Evolutionary conservation across 2,113 vertebrate genomes (phyloP), one percentile per base, ranked within the genome.

Genomic region (Chionis minor): DNA sequence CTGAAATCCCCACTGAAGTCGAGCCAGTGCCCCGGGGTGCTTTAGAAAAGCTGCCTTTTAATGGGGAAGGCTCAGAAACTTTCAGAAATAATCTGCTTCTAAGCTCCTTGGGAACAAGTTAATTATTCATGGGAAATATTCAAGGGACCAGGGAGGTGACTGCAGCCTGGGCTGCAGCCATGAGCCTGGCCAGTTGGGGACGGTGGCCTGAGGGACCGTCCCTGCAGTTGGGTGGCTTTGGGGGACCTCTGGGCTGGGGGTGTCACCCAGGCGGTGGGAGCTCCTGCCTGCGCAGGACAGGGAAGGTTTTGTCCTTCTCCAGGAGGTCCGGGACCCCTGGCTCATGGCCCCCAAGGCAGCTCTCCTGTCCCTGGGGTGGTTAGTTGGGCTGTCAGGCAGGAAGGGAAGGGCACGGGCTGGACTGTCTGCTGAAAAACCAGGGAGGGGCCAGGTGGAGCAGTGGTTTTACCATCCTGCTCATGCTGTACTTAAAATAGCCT

Each of bases 211-310:
- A 28, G 88, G 65, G 58, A 67, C 47, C 6, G 0, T 35, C 47
- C 33, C 35, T 27, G 15, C 27, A 1, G 7, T 30, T 56, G 45
- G 23, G 40, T 3, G 3, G 81, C 14, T 12, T 3, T 21, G n/a
- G 28, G 55, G 30, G 17, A 2, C 22, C n/a, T 9, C 7, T 1
- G 6, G 47, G n/a, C 30, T 40, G 52, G 54, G 33, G 23, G 6
- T 38, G 14, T 10, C 35, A 4, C 7, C 7, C 1, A 1, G 24
- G 30, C 4, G 0, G 23, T 3, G 52, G 63, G 30, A 23, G 49
- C 22, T 51, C 49, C 49, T 24, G 49, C 49, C 49, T 24, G 49
- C 33, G 27, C 33, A 45, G 28, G 7, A 8, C 4, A 10, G 22
- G 47, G 38, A 19, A 26, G 11, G 44, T 6, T 11, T 8, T n/a